Percentiles rank a stretch among this genome's conserved stretches.
These are phyloP conservation scores for Chloroclysta siterata DNA, from an alignment of 2,888 invertebrate species.

Conservation along the genomic window DNA sequence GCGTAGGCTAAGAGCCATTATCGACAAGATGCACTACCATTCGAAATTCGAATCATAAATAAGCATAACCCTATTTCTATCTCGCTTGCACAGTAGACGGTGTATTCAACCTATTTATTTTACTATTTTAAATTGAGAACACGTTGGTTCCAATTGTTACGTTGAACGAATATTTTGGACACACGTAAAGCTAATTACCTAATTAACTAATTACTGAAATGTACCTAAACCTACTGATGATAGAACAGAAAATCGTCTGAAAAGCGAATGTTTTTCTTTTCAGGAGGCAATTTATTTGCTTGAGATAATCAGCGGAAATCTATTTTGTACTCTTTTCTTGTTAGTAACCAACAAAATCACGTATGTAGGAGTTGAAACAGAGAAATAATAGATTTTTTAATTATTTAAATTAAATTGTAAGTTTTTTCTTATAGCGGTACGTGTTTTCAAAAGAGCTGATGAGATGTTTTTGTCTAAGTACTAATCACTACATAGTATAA, in stretches of 20 bases:
- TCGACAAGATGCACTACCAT: constrained; percentile 28
- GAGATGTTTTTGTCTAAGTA: too few species aligned
- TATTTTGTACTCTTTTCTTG: constrained; percentile 27
- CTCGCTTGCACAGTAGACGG: constrained; percentile 24
- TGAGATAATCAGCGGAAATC: constrained; percentile 37
- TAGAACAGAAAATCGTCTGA: constrained; percentile 25
- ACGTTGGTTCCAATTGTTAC: constrained; percentile 47
- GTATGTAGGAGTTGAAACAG: constrained; percentile 5
- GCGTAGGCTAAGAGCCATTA: constrained; percentile 34
- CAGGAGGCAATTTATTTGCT: constrained; percentile 32
- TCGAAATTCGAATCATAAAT: constrained; percentile 30
- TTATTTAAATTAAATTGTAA: background rate
- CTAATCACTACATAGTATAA: too few species aligned
- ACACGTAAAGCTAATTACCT: constrained; percentile 37
- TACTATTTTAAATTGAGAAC: constrained; percentile 48
- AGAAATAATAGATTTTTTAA: background rate
- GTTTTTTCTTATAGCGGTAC: background rate
- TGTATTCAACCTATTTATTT: constrained; percentile 46
- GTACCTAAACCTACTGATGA: background rate
- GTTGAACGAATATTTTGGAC: constrained; percentile 31
- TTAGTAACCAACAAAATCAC: constrained; percentile 1
- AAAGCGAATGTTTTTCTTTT: constrained; percentile 18
- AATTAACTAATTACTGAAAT: constrained; percentile 2
- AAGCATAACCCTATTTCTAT: constrained; percentile 23
- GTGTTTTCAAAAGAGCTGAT: too few species aligned